phyloP scores from a whole-genome alignment of 2,888 invertebrate species.

The Thera obeliscata region DNA sequence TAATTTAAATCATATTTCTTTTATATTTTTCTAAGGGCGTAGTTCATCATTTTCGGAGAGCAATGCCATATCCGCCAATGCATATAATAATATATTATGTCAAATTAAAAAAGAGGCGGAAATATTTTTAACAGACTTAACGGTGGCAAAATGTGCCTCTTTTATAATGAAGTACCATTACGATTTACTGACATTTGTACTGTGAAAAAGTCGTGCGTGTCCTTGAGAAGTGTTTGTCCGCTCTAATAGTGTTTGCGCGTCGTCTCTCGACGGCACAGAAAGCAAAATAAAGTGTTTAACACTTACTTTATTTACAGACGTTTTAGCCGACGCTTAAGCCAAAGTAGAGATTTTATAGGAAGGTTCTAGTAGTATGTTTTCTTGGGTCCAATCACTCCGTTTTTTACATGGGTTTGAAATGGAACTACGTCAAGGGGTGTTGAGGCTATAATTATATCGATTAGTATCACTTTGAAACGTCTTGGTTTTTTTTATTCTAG shows the following conservation, averaged over 20 bases:
- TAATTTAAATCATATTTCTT: too few species aligned
- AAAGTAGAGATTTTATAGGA: neutral
- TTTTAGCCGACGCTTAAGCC: neutral
- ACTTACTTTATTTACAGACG: conserved; percentile 14
- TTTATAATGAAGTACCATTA: too few species aligned
- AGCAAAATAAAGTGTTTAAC: conserved; percentile 19
- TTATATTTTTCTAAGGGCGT: too few species aligned
- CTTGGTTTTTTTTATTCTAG: too few species aligned
- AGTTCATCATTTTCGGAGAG: too few species aligned
- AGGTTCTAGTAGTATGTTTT: neutral
- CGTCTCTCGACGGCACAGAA: conserved; percentile 7
- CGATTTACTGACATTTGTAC: conserved; percentile 8
- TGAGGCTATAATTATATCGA: neutral
- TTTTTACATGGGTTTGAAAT: too few species aligned
- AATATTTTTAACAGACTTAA: too few species aligned
- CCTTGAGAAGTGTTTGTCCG: conserved; percentile 21
- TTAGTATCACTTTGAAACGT: too few species aligned
- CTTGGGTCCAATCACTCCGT: too few species aligned
- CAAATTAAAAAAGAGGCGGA: neutral
- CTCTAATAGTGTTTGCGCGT: conserved; percentile 27
- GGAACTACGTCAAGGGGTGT: neutral
- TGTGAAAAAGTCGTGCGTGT: conserved; percentile 1
- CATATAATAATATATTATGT: too few species aligned
- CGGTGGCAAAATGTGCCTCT: too few species aligned
- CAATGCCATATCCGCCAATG: too few species aligned